These are phyloP conservation scores for Athene noctua DNA, from an alignment of 2,113 vertebrate genomes.

Conservation along the genomic window DNA sequence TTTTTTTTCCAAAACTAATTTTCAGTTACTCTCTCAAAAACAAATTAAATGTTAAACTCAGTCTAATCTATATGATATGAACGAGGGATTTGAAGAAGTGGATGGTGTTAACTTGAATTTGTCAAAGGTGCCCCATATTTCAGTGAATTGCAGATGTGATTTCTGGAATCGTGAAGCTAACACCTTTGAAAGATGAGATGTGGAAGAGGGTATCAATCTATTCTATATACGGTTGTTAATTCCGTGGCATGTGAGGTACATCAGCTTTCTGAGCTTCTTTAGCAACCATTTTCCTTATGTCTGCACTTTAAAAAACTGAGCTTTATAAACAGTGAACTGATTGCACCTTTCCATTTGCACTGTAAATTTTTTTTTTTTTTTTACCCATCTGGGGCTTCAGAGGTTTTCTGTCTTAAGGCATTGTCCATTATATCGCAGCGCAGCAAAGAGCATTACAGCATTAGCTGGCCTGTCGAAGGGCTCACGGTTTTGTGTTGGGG, in stretches of 20 bases:
- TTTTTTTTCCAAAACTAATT: background rate
- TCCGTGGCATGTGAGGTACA: background rate
- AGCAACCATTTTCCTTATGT: background rate
- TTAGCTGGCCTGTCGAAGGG: rapidly evolving
- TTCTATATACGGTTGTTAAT: rapidly evolving
- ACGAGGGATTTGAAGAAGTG: background rate
- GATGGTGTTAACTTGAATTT: background rate
- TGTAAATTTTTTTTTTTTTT: background rate
- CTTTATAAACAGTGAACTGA: background rate
- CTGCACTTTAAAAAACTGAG: background rate
- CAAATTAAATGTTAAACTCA: background rate
- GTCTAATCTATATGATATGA: background rate
- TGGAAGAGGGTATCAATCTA: background rate
- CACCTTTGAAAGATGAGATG: background rate
- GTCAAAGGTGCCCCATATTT: background rate
- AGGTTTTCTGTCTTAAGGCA: background rate
- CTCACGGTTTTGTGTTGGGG: rapidly evolving
- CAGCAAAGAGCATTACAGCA: rapidly evolving
- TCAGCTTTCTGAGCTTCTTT: background rate
- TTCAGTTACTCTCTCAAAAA: background rate
- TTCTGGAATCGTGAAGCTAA: background rate
- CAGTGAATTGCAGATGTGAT: background rate
- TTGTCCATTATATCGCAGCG: rapidly evolving
- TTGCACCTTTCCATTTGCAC: background rate
- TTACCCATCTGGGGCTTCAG: background rate